Evolutionary conservation across 1,140 invertebrate genomes (phyloP).

Genomic region (Polypedilum pembai): DNA sequence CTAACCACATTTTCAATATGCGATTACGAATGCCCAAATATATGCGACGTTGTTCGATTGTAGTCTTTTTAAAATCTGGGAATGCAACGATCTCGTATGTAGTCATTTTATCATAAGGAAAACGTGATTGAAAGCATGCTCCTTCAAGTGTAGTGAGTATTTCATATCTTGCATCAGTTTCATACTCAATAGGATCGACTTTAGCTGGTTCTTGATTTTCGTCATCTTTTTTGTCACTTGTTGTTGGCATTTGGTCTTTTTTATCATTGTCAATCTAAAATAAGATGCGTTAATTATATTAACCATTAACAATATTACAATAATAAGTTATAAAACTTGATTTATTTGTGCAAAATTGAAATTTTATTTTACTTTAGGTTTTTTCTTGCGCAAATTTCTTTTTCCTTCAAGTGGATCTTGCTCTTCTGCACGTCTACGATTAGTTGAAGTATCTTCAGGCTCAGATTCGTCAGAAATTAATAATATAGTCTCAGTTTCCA

Average conservation of each 20-base stretch:
- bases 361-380: neutral
- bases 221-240: neutral
- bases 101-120: conserved; percentile 51
- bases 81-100: conserved; percentile 90
- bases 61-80: conserved; percentile 74
- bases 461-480: neutral
- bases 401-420: neutral
- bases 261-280: neutral
- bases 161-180: neutral
- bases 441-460: neutral
- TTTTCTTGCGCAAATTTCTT: neutral
- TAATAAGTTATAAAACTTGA: neutral
- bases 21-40: conserved; percentile 91
- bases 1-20: conserved; percentile 92
- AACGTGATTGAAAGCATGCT: neutral
- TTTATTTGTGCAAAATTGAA: neutral
- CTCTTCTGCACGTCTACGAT: neutral
- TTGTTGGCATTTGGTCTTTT: neutral
- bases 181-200: neutral
- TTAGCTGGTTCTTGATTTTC: neutral
- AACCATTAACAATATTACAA: neutral
- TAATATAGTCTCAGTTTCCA: neutral
- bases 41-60: conserved; percentile 72
- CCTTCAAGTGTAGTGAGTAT: neutral
- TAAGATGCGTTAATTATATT: neutral